Conservation (phyloP, 37 sponge, comb jelly and placozoan species). For the Theonella swinhoei region DNA sequence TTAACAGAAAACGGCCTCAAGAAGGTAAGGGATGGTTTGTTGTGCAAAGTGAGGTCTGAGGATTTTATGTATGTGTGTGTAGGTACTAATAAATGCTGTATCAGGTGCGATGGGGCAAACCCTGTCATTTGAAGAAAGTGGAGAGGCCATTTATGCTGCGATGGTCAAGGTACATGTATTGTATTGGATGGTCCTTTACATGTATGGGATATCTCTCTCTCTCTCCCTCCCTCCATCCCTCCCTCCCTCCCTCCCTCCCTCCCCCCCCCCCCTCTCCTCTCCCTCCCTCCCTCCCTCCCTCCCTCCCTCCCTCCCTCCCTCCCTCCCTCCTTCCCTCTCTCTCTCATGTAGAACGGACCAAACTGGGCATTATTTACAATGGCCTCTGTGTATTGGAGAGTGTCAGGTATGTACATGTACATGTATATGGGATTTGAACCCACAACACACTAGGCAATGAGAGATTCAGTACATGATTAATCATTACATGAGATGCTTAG, state of each 20-base stretch:
- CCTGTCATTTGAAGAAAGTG: slow-evolving; percentile 44
- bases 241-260: background rate
- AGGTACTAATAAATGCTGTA: slow-evolving; percentile 34
- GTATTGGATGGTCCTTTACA: background rate
- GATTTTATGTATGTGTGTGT: background rate
- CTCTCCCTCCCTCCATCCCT: no score
- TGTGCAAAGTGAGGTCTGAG: no score
- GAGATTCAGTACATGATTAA: no score
- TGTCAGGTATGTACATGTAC: background rate
- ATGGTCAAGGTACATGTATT: slow-evolving; percentile 51
- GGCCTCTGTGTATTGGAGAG: slow-evolving; percentile 85
- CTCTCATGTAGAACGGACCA: slow-evolving; percentile 45
- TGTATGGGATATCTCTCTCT: no score
- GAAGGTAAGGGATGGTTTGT: slow-evolving; percentile 41
- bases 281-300: background rate
- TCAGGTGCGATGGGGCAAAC: background rate
- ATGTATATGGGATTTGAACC: no score
- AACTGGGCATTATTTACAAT: slow-evolving; percentile 81
- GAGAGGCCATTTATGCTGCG: slow-evolving; percentile 41
- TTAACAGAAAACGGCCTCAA: slow-evolving; percentile 29
- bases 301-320: background rate
- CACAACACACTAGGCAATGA: no score
- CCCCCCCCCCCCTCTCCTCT: background rate
- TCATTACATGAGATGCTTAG: no score
- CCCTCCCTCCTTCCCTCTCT: background rate